A percentile compares a stretch with the other conserved stretches of the same genome.
phyloP scores from a whole-genome alignment of 1,140 invertebrate species.

The Paracyclopina nana region DNA sequence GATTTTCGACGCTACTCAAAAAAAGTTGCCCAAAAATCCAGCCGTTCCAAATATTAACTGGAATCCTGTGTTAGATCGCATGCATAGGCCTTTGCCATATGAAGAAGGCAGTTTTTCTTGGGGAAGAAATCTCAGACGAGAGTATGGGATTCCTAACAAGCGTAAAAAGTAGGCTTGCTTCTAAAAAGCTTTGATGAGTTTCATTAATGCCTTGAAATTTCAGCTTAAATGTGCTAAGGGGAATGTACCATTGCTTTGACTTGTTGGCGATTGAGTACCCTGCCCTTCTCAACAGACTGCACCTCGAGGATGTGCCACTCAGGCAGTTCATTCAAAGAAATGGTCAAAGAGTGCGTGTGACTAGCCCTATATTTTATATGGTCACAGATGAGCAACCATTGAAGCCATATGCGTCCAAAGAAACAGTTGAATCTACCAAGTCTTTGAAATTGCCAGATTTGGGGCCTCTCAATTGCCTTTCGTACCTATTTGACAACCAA shows the following conservation, averaged over 20 bases:
- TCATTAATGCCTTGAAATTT: neutral
- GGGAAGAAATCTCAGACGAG: neutral
- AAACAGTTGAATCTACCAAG: neutral
- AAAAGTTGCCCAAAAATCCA: neutral
- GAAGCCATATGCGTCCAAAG: neutral
- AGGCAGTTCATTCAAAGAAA: neutral
- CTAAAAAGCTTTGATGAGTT: neutral
- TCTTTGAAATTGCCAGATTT: neutral
- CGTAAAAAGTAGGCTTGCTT: neutral
- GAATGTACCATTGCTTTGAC: neutral
- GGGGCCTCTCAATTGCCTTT: neutral
- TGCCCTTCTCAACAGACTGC: neutral
- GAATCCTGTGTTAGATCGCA: slow-evolving; percentile 3
- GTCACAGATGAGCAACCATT: neutral
- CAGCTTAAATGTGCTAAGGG: neutral
- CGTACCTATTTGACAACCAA: neutral
- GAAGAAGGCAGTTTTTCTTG: neutral
- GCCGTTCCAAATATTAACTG: slow-evolving; percentile 4
- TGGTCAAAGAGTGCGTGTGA: neutral
- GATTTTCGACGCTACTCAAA: slow-evolving; percentile 12
- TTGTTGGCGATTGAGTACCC: neutral
- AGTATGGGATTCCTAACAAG: slow-evolving; percentile 2
- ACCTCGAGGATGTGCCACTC: neutral
- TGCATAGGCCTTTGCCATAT: neutral
- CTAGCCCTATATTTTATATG: neutral